Base-by-base conservation (phyloP, 2,113 vertebrate species). In the Platysteira castanea region DNA sequence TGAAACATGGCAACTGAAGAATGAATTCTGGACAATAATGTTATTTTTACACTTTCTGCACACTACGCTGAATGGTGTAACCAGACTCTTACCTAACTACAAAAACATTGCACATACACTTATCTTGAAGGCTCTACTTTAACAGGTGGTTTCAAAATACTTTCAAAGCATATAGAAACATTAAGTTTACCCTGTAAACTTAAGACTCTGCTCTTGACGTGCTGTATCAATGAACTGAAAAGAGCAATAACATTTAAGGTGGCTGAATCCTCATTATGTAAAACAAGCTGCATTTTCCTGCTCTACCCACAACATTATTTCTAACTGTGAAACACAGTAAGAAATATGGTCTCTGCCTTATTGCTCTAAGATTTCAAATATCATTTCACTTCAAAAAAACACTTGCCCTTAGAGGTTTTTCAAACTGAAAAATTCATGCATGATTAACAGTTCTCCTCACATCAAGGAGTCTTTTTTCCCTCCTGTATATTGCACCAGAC, bases 251-350 rank as follows among this genome's bases (percentile, higher is more conserved):
- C 16, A 79, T 88, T 87, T 89, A 79, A 95, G 56, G 92, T 96
- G 76, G 56, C 84, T 88, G 82, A 94, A 93, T 91, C 60, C 44
- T 79, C 73, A 83, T 96, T 96, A 97, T 87, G 87, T 97, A 96
- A 97, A 97, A 93, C 73, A 84, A 78, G 94, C 95, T 95, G 89
- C 91, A 97, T 97, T 96, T 94, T 90, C 53, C 84, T 93, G 65
- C 69, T 87, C 44, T 85, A 65, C 39, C 67, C 76, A 87, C 41
- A 70, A 82, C 56, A 76, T 61, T 92, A 94, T 69, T 92, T 81
- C 63, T 95, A 85, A 86, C 74, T 93, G 75, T 94, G 74, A 87
- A 96, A 91, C 64, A 68, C 33, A 67, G 2, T n/a, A 91, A 83
- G 74, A 94, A 95, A 21, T 89, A 54, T 5, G 5, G 44, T 89